A percentile compares a stretch with the other conserved stretches of the same genome.
Conservation (phyloP, 2,888 invertebrate genomes). For the Himalopsyche japonica region DNA sequence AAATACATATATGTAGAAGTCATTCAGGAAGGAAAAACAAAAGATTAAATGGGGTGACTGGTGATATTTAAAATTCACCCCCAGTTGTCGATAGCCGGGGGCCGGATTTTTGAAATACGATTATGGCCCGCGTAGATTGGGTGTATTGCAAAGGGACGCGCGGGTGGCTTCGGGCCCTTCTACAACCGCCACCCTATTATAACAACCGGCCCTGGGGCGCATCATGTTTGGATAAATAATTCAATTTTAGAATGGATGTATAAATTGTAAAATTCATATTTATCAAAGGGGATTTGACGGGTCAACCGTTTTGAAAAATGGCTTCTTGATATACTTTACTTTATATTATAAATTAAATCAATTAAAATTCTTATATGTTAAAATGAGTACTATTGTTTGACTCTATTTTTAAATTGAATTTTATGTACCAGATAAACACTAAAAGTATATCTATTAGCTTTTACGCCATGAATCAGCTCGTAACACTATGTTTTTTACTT, state of each 20-base stretch:
- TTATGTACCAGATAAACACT: too few species aligned
- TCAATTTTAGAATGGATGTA: conserved; percentile 48
- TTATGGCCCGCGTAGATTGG: conserved; percentile 38
- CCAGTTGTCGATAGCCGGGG: conserved; percentile 24
- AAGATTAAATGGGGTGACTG: neutral
- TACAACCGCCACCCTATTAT: conserved; percentile 20
- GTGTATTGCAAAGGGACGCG: conserved; percentile 24
- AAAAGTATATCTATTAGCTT: too few species aligned
- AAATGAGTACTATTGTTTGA: too few species aligned
- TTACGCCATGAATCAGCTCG: too few species aligned
- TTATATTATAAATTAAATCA: neutral
- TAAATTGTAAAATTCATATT: conserved; percentile 48
- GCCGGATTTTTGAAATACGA: conserved; percentile 37
- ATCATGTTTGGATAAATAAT: conserved; percentile 46
- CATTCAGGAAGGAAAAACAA: neutral
- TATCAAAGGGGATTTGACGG: conserved; percentile 35
- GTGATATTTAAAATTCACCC: conserved; percentile 28
- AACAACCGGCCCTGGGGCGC: conserved; percentile 42
- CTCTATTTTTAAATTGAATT: too few species aligned
- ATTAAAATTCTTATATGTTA: too few species aligned
- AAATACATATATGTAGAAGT: neutral
- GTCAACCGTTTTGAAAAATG: neutral
- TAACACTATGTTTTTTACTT: too few species aligned
- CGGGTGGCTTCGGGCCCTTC: conserved; percentile 11
- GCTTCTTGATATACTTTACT: neutral